phyloP scores from a whole-genome alignment of 2,888 invertebrate genomes.

The Eupeodes latifasciatus region DNA sequence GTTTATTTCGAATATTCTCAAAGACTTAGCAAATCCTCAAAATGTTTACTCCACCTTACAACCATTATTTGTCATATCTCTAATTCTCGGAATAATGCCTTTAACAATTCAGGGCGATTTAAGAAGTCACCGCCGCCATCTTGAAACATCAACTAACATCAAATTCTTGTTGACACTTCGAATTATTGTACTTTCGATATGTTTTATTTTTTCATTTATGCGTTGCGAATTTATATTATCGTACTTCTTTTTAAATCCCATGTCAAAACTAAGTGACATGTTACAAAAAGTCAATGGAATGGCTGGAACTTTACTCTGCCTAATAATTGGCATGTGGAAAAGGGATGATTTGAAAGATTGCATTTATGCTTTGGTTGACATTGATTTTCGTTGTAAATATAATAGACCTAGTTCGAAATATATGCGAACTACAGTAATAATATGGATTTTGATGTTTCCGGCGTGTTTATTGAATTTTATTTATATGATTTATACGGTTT shows the following conservation, averaged over 20 bases:
- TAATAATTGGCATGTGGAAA: conserved; percentile 74
- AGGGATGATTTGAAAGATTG: conserved; percentile 70
- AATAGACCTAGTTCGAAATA: conserved; percentile 11
- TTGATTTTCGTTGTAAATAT: conserved; percentile 46
- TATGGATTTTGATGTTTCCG: conserved; percentile 20
- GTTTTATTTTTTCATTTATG: conserved; percentile 69
- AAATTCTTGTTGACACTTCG: conserved; percentile 71
- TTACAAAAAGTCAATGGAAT: conserved; percentile 80
- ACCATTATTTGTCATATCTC: conserved; percentile 44
- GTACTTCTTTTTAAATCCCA: conserved; percentile 78
- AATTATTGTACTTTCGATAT: conserved; percentile 71
- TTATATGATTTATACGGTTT: conserved; percentile 33
- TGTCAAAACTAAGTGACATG: conserved; percentile 79
- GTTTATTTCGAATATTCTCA: background rate
- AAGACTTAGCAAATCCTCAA: conserved; percentile 41
- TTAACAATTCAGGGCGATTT: conserved; percentile 42
- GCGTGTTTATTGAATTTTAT: conserved; percentile 19
- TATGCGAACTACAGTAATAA: conserved; percentile 4
- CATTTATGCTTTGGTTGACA: conserved; percentile 45
- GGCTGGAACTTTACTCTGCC: conserved; percentile 77
- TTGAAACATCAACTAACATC: conserved; percentile 26
- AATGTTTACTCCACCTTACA: conserved; percentile 59
- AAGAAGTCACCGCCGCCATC: conserved; percentile 43
- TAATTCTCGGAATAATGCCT: conserved; percentile 55
- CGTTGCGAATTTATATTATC: conserved; percentile 77